Conservation (phyloP, 2,113 vertebrate genomes). For the Columba livia region DNA sequence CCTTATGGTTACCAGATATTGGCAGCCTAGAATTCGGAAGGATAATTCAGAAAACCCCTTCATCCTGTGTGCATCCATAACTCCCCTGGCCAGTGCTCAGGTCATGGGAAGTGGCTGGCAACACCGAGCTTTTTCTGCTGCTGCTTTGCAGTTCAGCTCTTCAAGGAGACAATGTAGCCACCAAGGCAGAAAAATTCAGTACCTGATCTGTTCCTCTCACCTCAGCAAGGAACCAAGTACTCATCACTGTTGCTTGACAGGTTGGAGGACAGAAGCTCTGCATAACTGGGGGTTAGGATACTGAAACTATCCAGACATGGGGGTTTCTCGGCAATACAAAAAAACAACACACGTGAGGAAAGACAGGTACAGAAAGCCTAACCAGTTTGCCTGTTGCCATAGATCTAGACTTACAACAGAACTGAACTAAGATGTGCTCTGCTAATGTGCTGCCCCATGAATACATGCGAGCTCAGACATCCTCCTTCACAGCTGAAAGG, state of each 20-base stretch:
- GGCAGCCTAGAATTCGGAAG: neutral
- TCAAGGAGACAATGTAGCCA: neutral
- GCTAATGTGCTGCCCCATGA: neutral
- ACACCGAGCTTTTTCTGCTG: neutral
- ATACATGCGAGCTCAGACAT: neutral
- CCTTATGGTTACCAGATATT: neutral
- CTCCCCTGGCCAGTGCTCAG: neutral
- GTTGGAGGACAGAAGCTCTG: neutral
- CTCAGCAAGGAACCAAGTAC: neutral
- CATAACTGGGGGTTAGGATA: neutral
- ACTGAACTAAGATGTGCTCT: neutral
- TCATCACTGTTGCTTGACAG: neutral
- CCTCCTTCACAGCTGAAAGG: neutral
- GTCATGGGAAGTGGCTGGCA: neutral
- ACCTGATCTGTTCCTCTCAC: neutral
- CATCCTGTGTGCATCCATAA: neutral
- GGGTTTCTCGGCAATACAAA: neutral
- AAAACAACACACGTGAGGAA: accelerated
- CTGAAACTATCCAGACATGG: neutral
- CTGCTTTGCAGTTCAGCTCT: neutral
- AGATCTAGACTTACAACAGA: neutral
- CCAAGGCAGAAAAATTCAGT: neutral
- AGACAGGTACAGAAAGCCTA: too few relatives aligned
- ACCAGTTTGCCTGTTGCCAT: neutral
- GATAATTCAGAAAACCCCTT: neutral